phyloP scores from a whole-genome alignment of 2,113 vertebrate species.

The Alouatta palliata region DNA sequence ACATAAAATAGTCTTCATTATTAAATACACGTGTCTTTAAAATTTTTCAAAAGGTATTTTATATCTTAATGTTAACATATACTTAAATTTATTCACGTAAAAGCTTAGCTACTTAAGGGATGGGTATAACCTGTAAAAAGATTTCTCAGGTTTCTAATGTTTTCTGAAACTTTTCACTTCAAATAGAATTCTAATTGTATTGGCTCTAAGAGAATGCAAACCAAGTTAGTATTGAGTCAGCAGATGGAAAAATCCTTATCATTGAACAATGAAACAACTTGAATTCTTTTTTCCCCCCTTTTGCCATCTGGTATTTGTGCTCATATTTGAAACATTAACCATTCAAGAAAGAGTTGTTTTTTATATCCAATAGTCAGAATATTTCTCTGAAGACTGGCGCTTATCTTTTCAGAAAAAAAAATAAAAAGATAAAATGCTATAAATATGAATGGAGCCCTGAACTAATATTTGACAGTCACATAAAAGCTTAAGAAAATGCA shows the following conservation, averaged over 20 bases:
- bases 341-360: slow-evolving; percentile 63
- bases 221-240: slow-evolving; percentile 84
- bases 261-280: slow-evolving; percentile 79
- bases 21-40: neutral
- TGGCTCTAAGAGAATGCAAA: slow-evolving; percentile 83
- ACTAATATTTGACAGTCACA: slow-evolving; percentile 72
- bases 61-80: neutral
- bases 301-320: slow-evolving; percentile 79
- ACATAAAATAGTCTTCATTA: neutral
- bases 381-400: slow-evolving; percentile 64
- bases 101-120: neutral
- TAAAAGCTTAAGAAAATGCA: slow-evolving; percentile 70
- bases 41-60: slow-evolving; percentile 36
- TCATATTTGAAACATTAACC: slow-evolving; percentile 75
- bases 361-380: slow-evolving; percentile 10
- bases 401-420: slow-evolving; percentile 71
- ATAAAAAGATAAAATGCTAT: slow-evolving; percentile 41
- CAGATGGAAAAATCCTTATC: slow-evolving; percentile 82
- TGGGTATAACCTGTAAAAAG: neutral
- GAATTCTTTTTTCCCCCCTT: slow-evolving; percentile 48
- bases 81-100: neutral
- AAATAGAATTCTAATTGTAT: slow-evolving; percentile 76
- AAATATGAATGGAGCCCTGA: slow-evolving; percentile 71
- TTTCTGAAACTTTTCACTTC: slow-evolving; percentile 70
- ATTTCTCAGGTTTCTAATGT: neutral